Evolutionary conservation across 1,140 invertebrate genomes (phyloP), one percentile per base, ranked within the genome.

Genomic region (Drosophila takahashii): DNA sequence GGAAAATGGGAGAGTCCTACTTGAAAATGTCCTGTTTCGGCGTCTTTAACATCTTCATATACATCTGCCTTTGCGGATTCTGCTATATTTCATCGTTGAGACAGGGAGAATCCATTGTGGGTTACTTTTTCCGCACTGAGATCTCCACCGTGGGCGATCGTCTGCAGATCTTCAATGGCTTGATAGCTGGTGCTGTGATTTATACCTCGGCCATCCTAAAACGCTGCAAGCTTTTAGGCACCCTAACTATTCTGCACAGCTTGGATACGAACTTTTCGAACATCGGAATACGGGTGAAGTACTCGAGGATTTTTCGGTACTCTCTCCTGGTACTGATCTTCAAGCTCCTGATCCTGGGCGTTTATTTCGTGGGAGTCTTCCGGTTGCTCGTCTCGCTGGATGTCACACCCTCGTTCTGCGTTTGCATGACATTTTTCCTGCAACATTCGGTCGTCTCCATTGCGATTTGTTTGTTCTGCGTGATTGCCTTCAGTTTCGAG

Each of bases 401-500:
- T 37, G 86, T 90, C 0, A 90, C 70, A n/a, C 85, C 85, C 6
- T 90, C 85, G 18, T 79, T 90, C 15, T 90, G 85, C 34, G 80
- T 90, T 34, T 90, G 85, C 51, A 90, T 90, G 81, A 90, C 85
- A 6, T 90, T 90, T 48, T 90, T 90, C 48, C 42, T 90, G 77
- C 85, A 90, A 34, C 87, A 90, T 70, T 79, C 86, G 16, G 81
- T 90, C 26, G 77, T 90, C 15, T 90, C 87, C 52, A 84, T 90
- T 22, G 81, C 81, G 13, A 87, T 90, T 59, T 91, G 83, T 48
- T 75, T 90, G 48, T 90, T 90, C 64, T 89, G 89, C 32, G 78
- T 87, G 15, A 84, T 90, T 66, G 87, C 87, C 41, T 90, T 87
- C 37, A 91, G 80, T 15, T 90, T 90, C 74, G 81, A 90, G 52